Evolutionary conservation across 1,140 invertebrate genomes (phyloP).

Genomic region (Limonius californicus): DNA sequence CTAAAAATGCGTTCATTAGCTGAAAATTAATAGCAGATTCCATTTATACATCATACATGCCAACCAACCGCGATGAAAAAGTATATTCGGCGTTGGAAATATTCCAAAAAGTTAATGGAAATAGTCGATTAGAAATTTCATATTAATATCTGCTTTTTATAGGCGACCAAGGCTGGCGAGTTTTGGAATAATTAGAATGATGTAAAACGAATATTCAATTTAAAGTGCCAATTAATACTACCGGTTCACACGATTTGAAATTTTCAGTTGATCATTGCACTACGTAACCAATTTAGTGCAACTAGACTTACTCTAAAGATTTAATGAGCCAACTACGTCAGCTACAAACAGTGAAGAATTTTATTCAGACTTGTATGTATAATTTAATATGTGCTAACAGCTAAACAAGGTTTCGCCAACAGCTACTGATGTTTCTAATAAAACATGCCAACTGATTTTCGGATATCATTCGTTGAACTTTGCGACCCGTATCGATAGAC

Average conservation of each 20-base stretch:
- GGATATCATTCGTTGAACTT: neutral
- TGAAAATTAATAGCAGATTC: neutral
- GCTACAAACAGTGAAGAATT: too few relatives aligned
- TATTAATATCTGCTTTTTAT: neutral
- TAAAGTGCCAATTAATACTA: too few relatives aligned
- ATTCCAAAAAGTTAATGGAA: neutral
- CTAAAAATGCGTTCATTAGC: constrained; percentile 5
- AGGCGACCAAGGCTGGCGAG: neutral
- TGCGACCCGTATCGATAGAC: neutral
- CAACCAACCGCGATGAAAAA: neutral
- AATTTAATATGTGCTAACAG: too few relatives aligned
- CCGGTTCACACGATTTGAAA: too few relatives aligned
- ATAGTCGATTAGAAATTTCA: neutral
- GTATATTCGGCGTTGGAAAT: neutral
- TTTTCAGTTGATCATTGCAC: neutral
- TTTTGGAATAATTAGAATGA: neutral
- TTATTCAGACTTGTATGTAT: too few relatives aligned
- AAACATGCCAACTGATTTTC: neutral
- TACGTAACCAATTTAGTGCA: neutral
- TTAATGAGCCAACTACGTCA: too few relatives aligned
- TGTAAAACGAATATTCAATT: neutral
- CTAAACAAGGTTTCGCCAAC: too few relatives aligned
- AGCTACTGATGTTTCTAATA: neutral
- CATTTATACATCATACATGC: neutral
- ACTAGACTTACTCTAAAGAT: neutral